phyloP scores from a whole-genome alignment of 2,888 invertebrate species.

The Lordiphosa andalusiaca region DNA sequence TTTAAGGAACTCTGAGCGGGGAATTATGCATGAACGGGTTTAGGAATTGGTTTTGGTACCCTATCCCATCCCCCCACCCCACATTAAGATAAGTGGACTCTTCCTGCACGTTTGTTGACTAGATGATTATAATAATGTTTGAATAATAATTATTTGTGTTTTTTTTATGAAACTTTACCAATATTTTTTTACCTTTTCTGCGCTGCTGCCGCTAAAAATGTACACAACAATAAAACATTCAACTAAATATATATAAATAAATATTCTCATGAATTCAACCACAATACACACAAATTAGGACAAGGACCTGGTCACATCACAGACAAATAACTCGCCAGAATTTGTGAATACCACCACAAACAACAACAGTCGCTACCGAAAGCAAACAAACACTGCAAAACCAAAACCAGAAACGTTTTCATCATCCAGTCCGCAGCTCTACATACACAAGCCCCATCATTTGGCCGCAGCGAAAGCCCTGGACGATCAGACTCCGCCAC shows the following conservation, averaged over 20 bases:
- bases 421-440: slow-evolving; percentile 79
- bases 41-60: slow-evolving; percentile 31
- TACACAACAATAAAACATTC: slow-evolving; percentile 1
- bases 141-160: too few relatives aligned
- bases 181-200: slow-evolving; percentile 31
- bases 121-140: slow-evolving; percentile 3
- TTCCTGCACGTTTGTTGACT: slow-evolving; percentile 41
- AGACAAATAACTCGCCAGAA: slow-evolving; percentile 70
- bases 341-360: slow-evolving; percentile 51
- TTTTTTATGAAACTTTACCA: too few relatives aligned
- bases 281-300: slow-evolving; percentile 54
- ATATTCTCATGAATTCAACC: slow-evolving; percentile 38
- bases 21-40: slow-evolving; percentile 48
- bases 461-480: slow-evolving; percentile 55
- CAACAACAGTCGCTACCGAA: slow-evolving; percentile 62
- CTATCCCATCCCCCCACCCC: slow-evolving; percentile 16
- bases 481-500: slow-evolving; percentile 84
- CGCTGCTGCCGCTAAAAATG: slow-evolving; percentile 10
- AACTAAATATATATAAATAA: slow-evolving; percentile 31
- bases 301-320: slow-evolving; percentile 66
- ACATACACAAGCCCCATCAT: slow-evolving; percentile 69
- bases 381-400: slow-evolving; percentile 58
- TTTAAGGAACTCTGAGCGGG: neutral
- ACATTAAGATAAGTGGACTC: slow-evolving; percentile 11
- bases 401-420: slow-evolving; percentile 64